Conservation (phyloP, 2,888 invertebrate species). For the Cryptus viduatorius region DNA sequence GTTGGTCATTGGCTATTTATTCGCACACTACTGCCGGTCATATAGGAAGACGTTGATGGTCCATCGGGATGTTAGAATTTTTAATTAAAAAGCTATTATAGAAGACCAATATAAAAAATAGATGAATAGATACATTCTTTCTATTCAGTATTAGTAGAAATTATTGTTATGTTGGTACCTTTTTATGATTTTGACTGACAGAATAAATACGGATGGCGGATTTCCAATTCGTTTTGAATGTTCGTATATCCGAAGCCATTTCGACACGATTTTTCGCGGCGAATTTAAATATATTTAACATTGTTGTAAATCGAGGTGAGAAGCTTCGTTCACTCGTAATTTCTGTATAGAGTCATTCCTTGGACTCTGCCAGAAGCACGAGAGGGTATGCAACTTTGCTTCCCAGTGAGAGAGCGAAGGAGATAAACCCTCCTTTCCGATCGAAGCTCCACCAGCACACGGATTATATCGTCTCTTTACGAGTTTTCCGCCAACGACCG, state of each 20-base stretch:
- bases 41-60: too few species aligned
- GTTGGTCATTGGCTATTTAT: too few species aligned
- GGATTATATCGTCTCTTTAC: slow-evolving; percentile 69
- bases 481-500: slow-evolving; percentile 70
- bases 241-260: slow-evolving; percentile 3
- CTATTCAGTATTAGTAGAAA: too few species aligned
- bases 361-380: slow-evolving; percentile 40
- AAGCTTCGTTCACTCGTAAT: slow-evolving; percentile 15
- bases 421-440: slow-evolving; percentile 3
- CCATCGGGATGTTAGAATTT: neutral
- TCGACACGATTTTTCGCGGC: neutral
- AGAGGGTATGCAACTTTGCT: slow-evolving; percentile 36
- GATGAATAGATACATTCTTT: too few species aligned
- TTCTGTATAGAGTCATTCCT: slow-evolving; percentile 60
- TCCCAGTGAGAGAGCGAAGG: slow-evolving; percentile 30
- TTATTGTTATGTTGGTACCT: too few species aligned
- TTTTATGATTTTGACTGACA: neutral
- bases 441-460: slow-evolving; percentile 37
- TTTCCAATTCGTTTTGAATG: neutral
- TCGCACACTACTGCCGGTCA: too few species aligned
- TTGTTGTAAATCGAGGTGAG: slow-evolving; percentile 27
- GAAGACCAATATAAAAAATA: too few species aligned
- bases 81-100: neutral
- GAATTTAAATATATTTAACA: slow-evolving; percentile 10
- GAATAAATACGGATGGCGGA: neutral